Conservation (phyloP, 2,797 vertebrate genomes). For the Picus viridis region DNA sequence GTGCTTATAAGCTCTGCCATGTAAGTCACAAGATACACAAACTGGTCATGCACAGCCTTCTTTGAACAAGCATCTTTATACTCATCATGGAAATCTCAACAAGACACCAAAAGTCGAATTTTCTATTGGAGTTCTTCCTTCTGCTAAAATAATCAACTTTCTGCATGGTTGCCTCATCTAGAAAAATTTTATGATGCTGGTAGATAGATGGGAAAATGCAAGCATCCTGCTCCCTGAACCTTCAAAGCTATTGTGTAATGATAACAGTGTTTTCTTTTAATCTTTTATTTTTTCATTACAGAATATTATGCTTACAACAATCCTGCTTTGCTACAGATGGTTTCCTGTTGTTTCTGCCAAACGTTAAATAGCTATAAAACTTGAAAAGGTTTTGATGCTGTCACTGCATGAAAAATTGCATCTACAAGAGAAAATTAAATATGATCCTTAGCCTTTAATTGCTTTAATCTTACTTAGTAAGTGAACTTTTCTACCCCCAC, state of each 20-base stretch:
- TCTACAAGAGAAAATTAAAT: conserved; percentile 69
- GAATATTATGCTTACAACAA: conserved; percentile 65
- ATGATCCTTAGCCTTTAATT: conserved; percentile 74
- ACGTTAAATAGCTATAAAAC: conserved; percentile 73
- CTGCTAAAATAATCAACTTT: conserved; percentile 9
- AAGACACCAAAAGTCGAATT: background rate
- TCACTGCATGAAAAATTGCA: conserved; percentile 58
- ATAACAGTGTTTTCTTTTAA: conserved; percentile 70
- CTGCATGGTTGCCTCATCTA: background rate
- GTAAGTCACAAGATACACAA: background rate
- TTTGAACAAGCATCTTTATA: background rate
- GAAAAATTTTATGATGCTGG: conserved; percentile 15
- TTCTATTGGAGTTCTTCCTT: conserved; percentile 2
- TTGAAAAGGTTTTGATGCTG: conserved; percentile 71
- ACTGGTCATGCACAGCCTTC: background rate
- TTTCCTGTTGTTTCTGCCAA: conserved; percentile 78
- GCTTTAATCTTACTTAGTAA: conserved; percentile 71
- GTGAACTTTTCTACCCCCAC: conserved; percentile 51
- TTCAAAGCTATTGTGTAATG: conserved; percentile 67
- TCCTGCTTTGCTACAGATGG: conserved; percentile 68
- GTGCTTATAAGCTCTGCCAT: background rate
- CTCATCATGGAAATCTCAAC: background rate
- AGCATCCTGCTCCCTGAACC: conserved; percentile 23
- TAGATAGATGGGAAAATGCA: conserved; percentile 14
- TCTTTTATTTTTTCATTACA: conserved; percentile 60